These are phyloP conservation scores for Epirrita christyi DNA, from an alignment of 2,888 invertebrate genomes.

Conservation along the genomic window DNA sequence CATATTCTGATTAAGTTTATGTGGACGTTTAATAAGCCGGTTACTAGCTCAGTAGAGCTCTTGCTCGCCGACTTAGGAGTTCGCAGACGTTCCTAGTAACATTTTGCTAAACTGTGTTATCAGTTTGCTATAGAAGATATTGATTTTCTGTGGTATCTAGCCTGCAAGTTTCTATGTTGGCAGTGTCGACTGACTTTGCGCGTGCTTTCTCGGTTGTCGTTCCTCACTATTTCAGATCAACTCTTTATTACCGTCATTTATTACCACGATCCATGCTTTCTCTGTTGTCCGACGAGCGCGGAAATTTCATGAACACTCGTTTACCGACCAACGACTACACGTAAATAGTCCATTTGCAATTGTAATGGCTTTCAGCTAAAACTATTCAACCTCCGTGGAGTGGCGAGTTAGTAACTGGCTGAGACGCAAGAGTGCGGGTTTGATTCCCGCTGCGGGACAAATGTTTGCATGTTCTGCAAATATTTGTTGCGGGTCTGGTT, in stretches of 20 bases:
- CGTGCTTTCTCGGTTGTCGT: constrained; percentile 40
- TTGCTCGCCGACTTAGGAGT: constrained; percentile 30
- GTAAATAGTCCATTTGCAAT: constrained; percentile 52
- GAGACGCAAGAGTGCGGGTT: no score
- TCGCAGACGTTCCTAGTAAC: constrained; percentile 21
- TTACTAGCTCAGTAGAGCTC: constrained; percentile 34
- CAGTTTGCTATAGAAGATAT: constrained; percentile 1
- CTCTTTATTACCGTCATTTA: constrained; percentile 57
- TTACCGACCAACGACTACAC: constrained; percentile 38
- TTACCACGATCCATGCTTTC: constrained; percentile 56
- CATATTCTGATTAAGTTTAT: constrained; percentile 26
- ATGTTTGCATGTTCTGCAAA: no score
- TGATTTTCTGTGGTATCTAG: constrained; percentile 4
- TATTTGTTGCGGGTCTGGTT: no score
- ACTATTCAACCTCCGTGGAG: no score
- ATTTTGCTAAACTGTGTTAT: constrained; percentile 10
- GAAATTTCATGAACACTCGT: constrained; percentile 40
- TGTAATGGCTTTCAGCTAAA: constrained; percentile 39
- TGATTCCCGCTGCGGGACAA: no score
- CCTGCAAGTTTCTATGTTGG: constrained; percentile 24
- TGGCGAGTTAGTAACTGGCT: no score
- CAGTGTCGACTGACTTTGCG: constrained; percentile 32
- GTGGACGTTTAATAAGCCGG: constrained; percentile 27
- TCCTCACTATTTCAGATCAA: constrained; percentile 50
- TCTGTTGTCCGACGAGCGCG: constrained; percentile 51